Base-by-base conservation (phyloP, 2,888 invertebrate species). In the Cordilura impudica region DNA sequence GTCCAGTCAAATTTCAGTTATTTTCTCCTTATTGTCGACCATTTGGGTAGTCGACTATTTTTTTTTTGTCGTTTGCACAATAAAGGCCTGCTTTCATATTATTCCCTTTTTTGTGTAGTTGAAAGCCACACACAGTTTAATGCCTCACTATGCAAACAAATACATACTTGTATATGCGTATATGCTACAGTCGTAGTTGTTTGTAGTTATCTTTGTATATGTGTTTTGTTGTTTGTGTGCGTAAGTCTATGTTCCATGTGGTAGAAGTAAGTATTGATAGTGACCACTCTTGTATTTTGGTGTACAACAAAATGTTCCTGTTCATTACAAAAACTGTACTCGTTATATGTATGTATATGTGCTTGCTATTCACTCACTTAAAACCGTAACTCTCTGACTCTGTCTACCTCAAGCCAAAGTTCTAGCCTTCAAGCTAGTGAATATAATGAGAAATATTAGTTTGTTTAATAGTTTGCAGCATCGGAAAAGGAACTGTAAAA, bases 1-100 rank as follows among this genome's bases (percentile, higher is more conserved):
- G 73, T 73, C 65, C 80, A 80, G 76, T 76, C 80, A 80, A 76
- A 77, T 80, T 69, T 65, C 76, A 76, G 80, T 80, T 80, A 80
- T 76, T 70, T 80, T 66, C 70, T 70, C 73, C 73, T 73, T 77
- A 80, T 80, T 76, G 76, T 80, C 60, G 53, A 70, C 65, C 60
- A 73, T 73, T 70, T 23, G 78, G 78, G 78, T 53, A 60, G 70
- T 60, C 35, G 56, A 58, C 21, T 10, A 29, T 49, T 61, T 54
- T 53, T 60, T 29, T 29, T 5, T 35, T 35, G 21, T n/a, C 35
- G 35, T 39, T 61, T 53, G 14, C 5, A 29, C 29, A 29, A 29
- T 29, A 29, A 18, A 49, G 19, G 18, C n/a, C 6, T 16, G 16
- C 6, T 12, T 49, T 4, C 21, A 21, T 21, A 12, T 43, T 14